phyloP scores from a whole-genome alignment of 2,888 invertebrate species.

The Chesias legatella region DNA sequence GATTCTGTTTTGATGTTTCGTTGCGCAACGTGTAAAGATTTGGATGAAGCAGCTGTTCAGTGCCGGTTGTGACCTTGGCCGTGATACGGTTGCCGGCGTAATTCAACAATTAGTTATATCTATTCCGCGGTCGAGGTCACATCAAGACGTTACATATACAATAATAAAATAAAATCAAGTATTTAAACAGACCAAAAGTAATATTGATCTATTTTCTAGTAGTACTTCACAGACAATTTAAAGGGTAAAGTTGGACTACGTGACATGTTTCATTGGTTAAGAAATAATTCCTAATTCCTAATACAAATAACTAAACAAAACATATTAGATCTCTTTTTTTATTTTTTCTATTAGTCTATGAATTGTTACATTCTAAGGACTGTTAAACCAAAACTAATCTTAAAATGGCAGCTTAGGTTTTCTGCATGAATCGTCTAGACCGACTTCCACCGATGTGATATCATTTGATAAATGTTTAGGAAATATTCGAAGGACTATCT shows the following conservation, averaged over 20 bases:
- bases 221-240: no score
- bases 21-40: constrained; percentile 35
- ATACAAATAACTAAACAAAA: no score
- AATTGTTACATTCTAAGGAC: no score
- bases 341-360: no score
- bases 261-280: no score
- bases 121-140: constrained; percentile 58
- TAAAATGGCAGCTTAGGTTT: no score
- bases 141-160: constrained; percentile 37
- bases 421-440: constrained; percentile 10
- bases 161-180: constrained; percentile 20
- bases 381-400: no score
- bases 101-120: constrained; percentile 71
- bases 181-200: no score
- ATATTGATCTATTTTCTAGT: no score
- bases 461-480: constrained; percentile 37
- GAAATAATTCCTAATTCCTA: no score
- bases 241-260: no score
- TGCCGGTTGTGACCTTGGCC: constrained; percentile 61
- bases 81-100: constrained; percentile 63
- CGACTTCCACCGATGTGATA: constrained; percentile 18
- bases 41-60: constrained; percentile 48
- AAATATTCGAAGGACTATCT: constrained; percentile 44
- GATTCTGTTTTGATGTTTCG: constrained; percentile 14
- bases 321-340: no score